Conservation (phyloP, 2,888 invertebrate species). For the Eupithecia subumbrata region DNA sequence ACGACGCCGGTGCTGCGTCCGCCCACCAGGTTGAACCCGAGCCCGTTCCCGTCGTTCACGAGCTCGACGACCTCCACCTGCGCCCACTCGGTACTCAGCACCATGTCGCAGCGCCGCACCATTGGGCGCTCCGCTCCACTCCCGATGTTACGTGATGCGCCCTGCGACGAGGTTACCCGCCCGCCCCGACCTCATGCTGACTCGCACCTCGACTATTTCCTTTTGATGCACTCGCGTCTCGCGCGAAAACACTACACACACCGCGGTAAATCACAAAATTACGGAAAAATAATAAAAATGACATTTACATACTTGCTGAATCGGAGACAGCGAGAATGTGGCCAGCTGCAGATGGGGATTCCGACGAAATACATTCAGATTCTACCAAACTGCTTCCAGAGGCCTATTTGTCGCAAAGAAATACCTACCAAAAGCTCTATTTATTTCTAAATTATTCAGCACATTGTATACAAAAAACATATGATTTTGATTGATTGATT, state of each 20-base stretch:
- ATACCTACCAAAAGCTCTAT: background rate
- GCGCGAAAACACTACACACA: slow-evolving; percentile 44
- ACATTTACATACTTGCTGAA: slow-evolving; percentile 85
- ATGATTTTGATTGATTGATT: slow-evolving; percentile 19
- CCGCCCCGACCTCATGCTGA: slow-evolving; percentile 59
- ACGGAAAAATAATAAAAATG: slow-evolving; percentile 62
- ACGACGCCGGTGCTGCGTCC: slow-evolving; percentile 99
- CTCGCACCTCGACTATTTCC: background rate
- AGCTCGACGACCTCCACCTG: slow-evolving; percentile 99
- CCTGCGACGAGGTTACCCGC: slow-evolving; percentile 72
- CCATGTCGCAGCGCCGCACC: slow-evolving; percentile 84
- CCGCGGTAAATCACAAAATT: slow-evolving; percentile 52
- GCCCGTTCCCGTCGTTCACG: slow-evolving; percentile 97
- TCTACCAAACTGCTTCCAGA: slow-evolving; percentile 7
- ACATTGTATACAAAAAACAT: slow-evolving; percentile 33
- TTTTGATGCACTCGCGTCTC: slow-evolving; percentile 19
- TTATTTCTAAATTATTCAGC: background rate
- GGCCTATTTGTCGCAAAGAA: background rate
- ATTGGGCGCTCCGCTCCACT: slow-evolving; percentile 60
- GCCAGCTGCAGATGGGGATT: slow-evolving; percentile 72
- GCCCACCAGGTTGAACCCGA: slow-evolving; percentile 99
- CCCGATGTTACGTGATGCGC: slow-evolving; percentile 77
- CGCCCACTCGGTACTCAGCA: slow-evolving; percentile 99
- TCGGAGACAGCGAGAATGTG: slow-evolving; percentile 79
- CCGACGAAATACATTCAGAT: slow-evolving; percentile 60